A percentile compares a stretch with the other conserved stretches of the same genome.
These are phyloP conservation scores for Aplysina aerophoba DNA, from an alignment of 37 sponge, comb jelly and placozoan genomes.

Conservation along the genomic window DNA sequence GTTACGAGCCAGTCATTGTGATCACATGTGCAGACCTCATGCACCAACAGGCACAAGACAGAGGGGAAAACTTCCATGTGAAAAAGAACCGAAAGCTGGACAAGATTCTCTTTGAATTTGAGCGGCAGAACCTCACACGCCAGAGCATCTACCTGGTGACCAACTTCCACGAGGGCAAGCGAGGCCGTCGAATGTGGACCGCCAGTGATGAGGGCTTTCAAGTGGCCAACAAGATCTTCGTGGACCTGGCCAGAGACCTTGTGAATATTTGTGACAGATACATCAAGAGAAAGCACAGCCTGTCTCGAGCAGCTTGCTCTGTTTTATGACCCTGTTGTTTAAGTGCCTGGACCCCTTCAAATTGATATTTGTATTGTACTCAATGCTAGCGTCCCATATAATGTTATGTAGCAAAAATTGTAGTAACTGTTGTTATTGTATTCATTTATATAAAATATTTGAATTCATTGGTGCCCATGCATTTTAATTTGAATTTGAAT, in stretches of 20 bases:
- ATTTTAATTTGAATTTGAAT: too few relatives aligned
- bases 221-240: conserved; percentile 71
- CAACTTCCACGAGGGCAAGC: conserved; percentile 80
- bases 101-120: conserved; percentile 84
- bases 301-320: background rate
- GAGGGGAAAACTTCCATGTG: conserved; percentile 74
- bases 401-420: background rate
- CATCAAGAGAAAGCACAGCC: conserved; percentile 67
- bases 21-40: conserved; percentile 89
- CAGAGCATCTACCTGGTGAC: conserved; percentile 85
- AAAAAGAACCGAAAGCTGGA: conserved; percentile 78
- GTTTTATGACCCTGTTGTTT: background rate
- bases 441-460: too few relatives aligned
- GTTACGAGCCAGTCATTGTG: conserved; percentile 94
- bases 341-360: too few relatives aligned
- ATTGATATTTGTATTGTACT: background rate
- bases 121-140: conserved; percentile 75
- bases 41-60: conserved; percentile 61
- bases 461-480: too few relatives aligned
- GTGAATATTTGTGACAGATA: conserved; percentile 70
- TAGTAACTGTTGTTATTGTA: background rate
- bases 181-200: conserved; percentile 78
- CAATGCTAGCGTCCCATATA: background rate
- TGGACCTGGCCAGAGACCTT: conserved; percentile 73
- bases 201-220: conserved; percentile 71